A percentile compares a stretch with the other conserved stretches of the same genome.
These are phyloP conservation scores for Saguinus imperator DNA, from an alignment of 2,113 vertebrate species.

Conservation along the genomic window DNA sequence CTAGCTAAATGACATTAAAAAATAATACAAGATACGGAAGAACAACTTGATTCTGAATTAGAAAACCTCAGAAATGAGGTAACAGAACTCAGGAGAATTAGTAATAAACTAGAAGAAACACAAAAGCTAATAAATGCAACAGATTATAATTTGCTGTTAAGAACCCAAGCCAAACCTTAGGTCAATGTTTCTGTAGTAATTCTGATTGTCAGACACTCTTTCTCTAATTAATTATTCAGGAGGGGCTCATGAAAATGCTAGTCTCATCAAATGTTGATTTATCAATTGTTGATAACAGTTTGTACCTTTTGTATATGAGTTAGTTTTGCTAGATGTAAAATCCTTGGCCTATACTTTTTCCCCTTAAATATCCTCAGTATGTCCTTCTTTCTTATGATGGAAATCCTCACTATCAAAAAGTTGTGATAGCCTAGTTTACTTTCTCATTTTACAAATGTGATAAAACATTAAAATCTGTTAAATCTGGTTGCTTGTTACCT, in stretches of 20 bases:
- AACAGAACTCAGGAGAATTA: neutral
- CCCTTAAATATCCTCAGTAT: neutral
- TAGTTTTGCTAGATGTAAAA: constrained; percentile 12
- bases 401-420: neutral
- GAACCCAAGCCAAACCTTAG: neutral
- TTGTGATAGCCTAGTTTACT: neutral
- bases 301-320: neutral
- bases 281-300: neutral
- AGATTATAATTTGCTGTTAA: neutral
- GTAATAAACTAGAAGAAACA: neutral
- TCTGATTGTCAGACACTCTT: neutral
- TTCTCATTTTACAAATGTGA: neutral
- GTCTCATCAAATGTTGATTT: neutral
- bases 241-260: neutral
- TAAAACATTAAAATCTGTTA: constrained; percentile 25
- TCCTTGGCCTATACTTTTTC: neutral
- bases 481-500: neutral
- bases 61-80: neutral
- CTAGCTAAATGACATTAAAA: neutral
- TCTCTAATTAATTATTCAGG: constrained; percentile 4
- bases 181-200: neutral
- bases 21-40: neutral
- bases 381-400: neutral
- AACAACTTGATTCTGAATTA: constrained; percentile 1
- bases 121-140: neutral